Evolutionary conservation across 1,140 invertebrate species (phyloP).

Genomic region (Drosophila insularis): DNA sequence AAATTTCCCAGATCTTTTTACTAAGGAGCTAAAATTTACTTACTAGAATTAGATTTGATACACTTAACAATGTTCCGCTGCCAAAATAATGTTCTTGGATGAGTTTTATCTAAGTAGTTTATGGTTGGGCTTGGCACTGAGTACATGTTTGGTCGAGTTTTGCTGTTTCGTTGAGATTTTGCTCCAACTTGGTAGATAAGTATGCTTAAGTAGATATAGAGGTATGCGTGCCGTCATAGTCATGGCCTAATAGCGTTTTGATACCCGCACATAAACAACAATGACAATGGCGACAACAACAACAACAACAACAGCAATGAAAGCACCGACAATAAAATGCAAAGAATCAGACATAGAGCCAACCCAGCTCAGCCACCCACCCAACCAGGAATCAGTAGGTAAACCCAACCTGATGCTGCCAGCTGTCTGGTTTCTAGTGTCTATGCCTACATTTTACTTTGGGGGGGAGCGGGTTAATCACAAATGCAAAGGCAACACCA

Average conservation of each 20-base stretch:
- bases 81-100: no score
- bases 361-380: background rate
- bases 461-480: conserved; percentile 59
- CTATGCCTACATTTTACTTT: conserved; percentile 36
- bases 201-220: conserved; percentile 58
- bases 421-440: conserved; percentile 69
- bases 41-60: no score
- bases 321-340: conserved; percentile 69
- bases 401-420: conserved; percentile 69
- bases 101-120: background rate
- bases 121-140: background rate
- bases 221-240: conserved; percentile 61
- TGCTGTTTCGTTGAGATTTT: background rate
- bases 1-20: no score
- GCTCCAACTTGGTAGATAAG: conserved; percentile 32
- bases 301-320: conserved; percentile 12
- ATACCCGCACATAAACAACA: conserved; percentile 79
- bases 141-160: conserved; percentile 23
- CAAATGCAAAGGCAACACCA: conserved; percentile 28
- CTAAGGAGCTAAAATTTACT: no score
- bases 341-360: conserved; percentile 54
- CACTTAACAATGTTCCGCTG: no score
- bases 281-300: conserved; percentile 57
- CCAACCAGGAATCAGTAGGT: conserved; percentile 37
- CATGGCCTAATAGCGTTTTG: conserved; percentile 77